These are phyloP conservation scores for Hephaestus fuliginosus DNA, from an alignment of 2,797 vertebrate species.

Conservation along the genomic window DNA sequence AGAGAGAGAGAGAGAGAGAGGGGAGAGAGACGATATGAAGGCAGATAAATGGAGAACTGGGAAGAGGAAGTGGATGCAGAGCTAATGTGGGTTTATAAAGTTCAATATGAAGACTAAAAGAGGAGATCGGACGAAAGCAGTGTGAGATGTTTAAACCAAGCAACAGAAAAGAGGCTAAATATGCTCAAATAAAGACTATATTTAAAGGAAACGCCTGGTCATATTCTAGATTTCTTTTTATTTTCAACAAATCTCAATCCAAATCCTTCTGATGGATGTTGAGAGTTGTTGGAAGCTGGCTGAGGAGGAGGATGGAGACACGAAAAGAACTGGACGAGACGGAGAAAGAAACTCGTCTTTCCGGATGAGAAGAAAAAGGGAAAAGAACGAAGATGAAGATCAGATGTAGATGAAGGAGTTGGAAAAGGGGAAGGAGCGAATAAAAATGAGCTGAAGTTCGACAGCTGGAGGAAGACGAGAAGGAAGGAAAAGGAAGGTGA, in stretches of 20 bases:
- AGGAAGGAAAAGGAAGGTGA: no score
- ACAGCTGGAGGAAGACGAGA: no score
- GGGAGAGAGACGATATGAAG: background rate
- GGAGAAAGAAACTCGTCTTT: background rate
- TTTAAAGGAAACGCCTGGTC: background rate
- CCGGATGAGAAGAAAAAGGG: background rate
- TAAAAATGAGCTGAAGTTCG: background rate
- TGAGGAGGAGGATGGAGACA: background rate
- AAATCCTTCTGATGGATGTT: background rate
- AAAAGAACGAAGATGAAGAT: constrained; percentile 8
- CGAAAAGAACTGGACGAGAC: background rate
- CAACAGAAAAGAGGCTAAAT: background rate
- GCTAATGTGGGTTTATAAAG: background rate
- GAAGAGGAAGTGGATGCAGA: background rate
- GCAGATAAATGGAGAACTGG: background rate
- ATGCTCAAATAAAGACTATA: background rate
- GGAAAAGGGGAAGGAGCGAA: background rate
- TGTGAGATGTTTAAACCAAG: background rate
- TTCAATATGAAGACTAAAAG: background rate
- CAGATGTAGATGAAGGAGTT: background rate
- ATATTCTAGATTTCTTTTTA: background rate
- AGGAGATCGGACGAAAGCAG: background rate
- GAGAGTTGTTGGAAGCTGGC: background rate
- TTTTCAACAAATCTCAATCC: background rate
- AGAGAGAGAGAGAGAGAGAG: constrained; percentile 7